A percentile compares a stretch with the other conserved stretches of the same genome.
Conservation (phyloP, 2,888 invertebrate species). For the Tenthredo amoena region DNA sequence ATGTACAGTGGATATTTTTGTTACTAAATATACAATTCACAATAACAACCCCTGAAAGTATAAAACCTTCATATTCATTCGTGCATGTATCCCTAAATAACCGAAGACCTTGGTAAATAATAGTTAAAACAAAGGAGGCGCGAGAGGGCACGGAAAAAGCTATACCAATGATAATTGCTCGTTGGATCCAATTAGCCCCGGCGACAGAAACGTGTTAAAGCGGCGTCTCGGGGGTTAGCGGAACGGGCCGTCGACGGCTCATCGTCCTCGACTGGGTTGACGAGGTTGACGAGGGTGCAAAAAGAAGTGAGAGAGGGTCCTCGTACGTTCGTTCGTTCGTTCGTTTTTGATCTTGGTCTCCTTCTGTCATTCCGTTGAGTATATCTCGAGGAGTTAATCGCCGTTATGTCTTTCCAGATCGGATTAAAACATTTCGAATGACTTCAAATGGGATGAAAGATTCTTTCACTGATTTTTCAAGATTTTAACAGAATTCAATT, state of each 20-base stretch:
- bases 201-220: conserved; percentile 24
- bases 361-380: neutral
- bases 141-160: neutral
- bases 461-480: too few relatives aligned
- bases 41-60: too few relatives aligned
- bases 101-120: neutral
- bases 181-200: conserved; percentile 17
- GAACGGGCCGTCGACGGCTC: neutral
- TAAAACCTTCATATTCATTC: too few relatives aligned
- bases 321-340: neutral
- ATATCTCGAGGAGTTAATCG: neutral
- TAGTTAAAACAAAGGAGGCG: neutral
- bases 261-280: neutral
- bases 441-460: neutral
- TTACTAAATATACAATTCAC: too few relatives aligned
- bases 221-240: neutral
- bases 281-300: conserved; percentile 20
- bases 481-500: too few relatives aligned
- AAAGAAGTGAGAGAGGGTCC: conserved; percentile 2
- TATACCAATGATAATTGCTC: conserved; percentile 30
- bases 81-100: too few relatives aligned
- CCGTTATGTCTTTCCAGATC: neutral
- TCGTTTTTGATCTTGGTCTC: neutral
- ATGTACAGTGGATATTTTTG: too few relatives aligned
- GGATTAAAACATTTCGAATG: neutral